Conservation (phyloP, 2,113 vertebrate genomes). For the Hyla sarda region DNA sequence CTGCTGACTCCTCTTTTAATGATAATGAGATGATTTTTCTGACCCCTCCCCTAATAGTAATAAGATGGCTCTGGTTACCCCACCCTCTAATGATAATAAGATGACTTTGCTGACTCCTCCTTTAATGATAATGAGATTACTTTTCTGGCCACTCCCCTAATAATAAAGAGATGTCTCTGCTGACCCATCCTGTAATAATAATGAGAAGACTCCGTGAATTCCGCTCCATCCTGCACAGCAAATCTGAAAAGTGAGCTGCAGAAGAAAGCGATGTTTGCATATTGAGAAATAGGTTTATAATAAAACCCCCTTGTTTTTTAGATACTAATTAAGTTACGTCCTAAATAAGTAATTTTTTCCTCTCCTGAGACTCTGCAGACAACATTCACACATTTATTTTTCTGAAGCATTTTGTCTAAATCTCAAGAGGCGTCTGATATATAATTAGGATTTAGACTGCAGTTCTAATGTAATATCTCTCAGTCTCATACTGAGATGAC, state of each 20-base stretch:
- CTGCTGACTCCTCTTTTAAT: neutral
- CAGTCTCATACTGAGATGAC: neutral
- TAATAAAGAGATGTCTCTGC: neutral
- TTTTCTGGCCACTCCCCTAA: no score
- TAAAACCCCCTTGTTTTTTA: no score
- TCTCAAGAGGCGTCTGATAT: neutral
- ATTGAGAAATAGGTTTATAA: neutral
- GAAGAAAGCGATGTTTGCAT: no score
- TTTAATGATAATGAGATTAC: no score
- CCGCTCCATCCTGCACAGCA: neutral
- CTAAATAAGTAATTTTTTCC: neutral
- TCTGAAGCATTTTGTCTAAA: neutral
- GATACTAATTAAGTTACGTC: no score
- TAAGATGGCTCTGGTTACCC: no score
- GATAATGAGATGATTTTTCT: neutral
- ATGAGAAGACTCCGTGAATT: neutral
- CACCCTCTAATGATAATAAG: no score
- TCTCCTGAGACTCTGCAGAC: neutral
- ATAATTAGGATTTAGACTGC: neutral
- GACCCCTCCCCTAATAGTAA: no score
- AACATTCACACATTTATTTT: neutral
- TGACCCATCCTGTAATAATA: neutral
- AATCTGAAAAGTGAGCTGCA: neutral
- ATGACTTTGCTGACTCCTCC: no score
- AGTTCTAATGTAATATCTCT: neutral